These are phyloP conservation scores for Diarsia brunnea DNA, from an alignment of 2,888 invertebrate species.

Conservation along the genomic window DNA sequence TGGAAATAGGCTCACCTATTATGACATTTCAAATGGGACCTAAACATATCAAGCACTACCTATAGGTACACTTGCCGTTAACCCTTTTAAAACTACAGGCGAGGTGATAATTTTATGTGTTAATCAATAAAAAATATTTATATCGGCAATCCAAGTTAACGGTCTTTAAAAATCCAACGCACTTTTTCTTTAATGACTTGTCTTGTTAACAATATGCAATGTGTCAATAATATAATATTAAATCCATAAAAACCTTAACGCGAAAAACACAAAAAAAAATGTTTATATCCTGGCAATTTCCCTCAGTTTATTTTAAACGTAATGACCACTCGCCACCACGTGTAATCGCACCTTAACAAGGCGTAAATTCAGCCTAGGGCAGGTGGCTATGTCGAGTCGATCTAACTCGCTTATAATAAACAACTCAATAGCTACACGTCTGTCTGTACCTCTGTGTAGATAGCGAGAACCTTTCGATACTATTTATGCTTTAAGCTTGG, in stretches of 20 bases:
- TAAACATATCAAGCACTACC: no score
- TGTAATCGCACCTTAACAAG: slow-evolving; percentile 46
- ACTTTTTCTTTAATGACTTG: slow-evolving; percentile 7
- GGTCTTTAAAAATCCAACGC: not conserved
- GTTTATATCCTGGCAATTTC: slow-evolving; percentile 21
- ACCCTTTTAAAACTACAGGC: not conserved
- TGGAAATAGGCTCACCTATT: not conserved
- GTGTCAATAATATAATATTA: slow-evolving; percentile 18
- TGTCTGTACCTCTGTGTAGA: slow-evolving; percentile 53
- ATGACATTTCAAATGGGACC: no score
- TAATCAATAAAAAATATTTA: no score
- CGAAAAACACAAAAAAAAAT: not conserved
- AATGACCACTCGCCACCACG: slow-evolving; percentile 9
- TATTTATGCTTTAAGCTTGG: slow-evolving; percentile 47
- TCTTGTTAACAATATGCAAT: not conserved
- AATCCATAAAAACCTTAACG: not conserved
- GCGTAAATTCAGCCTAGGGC: slow-evolving; percentile 44
- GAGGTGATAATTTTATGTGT: no score
- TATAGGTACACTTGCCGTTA: not conserved
- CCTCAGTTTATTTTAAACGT: slow-evolving; percentile 33
- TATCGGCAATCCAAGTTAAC: not conserved
- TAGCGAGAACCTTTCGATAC: slow-evolving; percentile 56
- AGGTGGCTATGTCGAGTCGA: slow-evolving; percentile 63
- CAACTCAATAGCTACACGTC: slow-evolving; percentile 62
- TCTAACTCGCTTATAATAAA: slow-evolving; percentile 62